phyloP scores from a whole-genome alignment of 2,797 vertebrate genomes.

The Sebastes flavidus region DNA sequence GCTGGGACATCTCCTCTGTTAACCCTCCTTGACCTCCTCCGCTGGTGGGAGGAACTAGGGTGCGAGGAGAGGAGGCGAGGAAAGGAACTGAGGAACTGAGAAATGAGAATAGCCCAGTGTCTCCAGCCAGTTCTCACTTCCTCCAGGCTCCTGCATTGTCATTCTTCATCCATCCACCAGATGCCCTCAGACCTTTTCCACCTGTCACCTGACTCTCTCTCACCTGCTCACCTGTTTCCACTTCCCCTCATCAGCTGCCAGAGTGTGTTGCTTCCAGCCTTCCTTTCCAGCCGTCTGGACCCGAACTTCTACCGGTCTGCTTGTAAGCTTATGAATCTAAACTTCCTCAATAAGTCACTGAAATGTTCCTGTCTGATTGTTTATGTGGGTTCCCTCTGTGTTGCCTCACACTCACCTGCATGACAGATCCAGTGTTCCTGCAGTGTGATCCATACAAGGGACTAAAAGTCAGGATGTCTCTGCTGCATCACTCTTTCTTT shows the following conservation, averaged over 20 bases:
- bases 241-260: not conserved
- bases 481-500: not conserved
- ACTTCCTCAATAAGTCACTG: not conserved
- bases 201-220: not conserved
- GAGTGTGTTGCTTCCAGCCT: not conserved
- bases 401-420: not conserved
- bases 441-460: not conserved
- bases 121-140: no score
- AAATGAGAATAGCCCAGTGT: no score
- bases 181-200: not conserved
- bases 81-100: no score
- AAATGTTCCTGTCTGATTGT: not conserved
- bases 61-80: no score
- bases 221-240: not conserved
- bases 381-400: not conserved
- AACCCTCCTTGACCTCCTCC: no score
- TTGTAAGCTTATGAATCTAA: not conserved
- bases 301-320: not conserved
- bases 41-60: no score
- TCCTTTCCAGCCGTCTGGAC: not conserved
- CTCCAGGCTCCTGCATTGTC: no score
- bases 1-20: fast-evolving
- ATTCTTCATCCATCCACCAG: not conserved
- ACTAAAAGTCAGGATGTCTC: not conserved
- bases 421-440: not conserved